phyloP scores from a whole-genome alignment of 2,888 invertebrate species.

The Netelia fuscicornis region DNA sequence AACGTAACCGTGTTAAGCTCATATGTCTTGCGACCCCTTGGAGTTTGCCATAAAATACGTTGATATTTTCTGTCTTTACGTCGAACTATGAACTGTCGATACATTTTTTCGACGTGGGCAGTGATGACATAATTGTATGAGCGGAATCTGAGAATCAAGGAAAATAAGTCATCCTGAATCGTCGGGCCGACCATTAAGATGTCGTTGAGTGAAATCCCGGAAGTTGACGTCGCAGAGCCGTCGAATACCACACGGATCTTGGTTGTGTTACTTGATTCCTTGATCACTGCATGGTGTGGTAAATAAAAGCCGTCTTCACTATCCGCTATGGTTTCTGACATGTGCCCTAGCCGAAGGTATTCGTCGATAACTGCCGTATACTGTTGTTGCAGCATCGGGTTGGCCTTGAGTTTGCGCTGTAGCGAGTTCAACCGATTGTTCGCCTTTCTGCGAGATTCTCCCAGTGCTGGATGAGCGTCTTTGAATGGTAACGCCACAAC shows the following conservation, averaged over 20 bases:
- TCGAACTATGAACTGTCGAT: conserved; percentile 55
- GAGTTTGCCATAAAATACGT: conserved; percentile 49
- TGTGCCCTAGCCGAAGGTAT: conserved; percentile 43
- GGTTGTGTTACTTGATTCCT: conserved; percentile 62
- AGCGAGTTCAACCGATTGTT: conserved; percentile 19
- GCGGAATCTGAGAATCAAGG: conserved; percentile 68
- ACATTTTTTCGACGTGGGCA: conserved; percentile 66
- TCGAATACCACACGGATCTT: conserved; percentile 73
- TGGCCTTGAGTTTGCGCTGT: conserved; percentile 41
- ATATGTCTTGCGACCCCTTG: neutral
- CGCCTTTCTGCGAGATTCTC: conserved; percentile 24
- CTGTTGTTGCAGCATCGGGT: conserved; percentile 44
- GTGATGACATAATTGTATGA: conserved; percentile 38
- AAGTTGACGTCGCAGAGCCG: conserved; percentile 66
- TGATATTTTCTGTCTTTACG: conserved; percentile 54
- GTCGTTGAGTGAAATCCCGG: conserved; percentile 65
- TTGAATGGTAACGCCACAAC: conserved; percentile 49
- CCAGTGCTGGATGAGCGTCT: neutral
- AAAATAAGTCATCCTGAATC: conserved; percentile 31
- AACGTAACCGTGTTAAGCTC: conserved; percentile 53
- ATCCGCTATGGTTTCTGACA: conserved; percentile 8
- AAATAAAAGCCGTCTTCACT: conserved; percentile 44
- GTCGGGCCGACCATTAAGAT: conserved; percentile 68
- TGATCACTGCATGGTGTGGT: conserved; percentile 69
- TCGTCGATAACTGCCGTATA: conserved; percentile 50